These are phyloP conservation scores for Poeciliopsis retropinna DNA, from an alignment of 2,113 vertebrate genomes.

Conservation along the genomic window DNA sequence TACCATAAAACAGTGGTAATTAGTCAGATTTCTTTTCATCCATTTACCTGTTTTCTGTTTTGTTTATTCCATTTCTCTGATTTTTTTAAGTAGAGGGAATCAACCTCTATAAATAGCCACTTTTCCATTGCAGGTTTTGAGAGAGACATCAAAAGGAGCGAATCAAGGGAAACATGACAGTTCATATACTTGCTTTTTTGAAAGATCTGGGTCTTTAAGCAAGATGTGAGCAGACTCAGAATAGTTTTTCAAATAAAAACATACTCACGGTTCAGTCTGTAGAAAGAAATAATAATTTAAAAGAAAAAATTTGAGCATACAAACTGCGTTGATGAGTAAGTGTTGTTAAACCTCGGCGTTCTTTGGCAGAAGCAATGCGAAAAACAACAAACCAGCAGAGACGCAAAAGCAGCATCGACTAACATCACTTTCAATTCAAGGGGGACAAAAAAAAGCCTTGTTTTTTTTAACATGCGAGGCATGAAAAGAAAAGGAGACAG, in stretches of 20 bases:
- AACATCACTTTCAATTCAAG: not conserved
- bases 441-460: too few relatives aligned
- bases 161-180: not conserved
- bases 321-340: not conserved
- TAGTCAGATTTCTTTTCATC: too few relatives aligned
- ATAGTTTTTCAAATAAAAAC: not conserved
- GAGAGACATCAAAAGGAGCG: not conserved
- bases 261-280: not conserved
- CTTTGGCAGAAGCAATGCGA: not conserved
- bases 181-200: not conserved
- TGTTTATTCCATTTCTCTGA: not conserved
- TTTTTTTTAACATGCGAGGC: not conserved
- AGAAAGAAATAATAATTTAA: not conserved
- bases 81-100: not conserved
- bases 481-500: not conserved
- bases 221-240: not conserved
- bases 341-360: not conserved
- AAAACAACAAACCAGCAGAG: not conserved
- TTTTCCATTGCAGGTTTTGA: not conserved
- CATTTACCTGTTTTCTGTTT: not conserved
- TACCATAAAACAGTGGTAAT: too few relatives aligned
- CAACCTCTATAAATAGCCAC: not conserved
- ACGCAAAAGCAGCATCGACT: not conserved
- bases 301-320: not conserved
- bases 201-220: too few relatives aligned